A percentile compares a stretch with the other conserved stretches of the same genome.
These are phyloP conservation scores for Itoplectis maculator DNA, from an alignment of 2,888 invertebrate genomes.

Conservation along the genomic window DNA sequence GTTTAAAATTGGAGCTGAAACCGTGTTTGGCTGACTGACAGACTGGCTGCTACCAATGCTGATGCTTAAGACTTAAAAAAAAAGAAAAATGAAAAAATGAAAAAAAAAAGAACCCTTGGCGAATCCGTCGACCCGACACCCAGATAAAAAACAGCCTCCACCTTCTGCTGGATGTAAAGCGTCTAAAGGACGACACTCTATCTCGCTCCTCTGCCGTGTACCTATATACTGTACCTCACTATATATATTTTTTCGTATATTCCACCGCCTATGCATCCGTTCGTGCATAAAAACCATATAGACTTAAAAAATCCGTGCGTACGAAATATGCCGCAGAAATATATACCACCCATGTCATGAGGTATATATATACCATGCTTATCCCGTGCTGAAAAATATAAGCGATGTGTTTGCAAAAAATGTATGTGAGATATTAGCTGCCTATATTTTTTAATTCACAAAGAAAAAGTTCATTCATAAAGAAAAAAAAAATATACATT, in stretches of 20 bases:
- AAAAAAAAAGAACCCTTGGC: slow-evolving; percentile 25
- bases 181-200: slow-evolving; percentile 45
- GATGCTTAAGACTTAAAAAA: slow-evolving; percentile 56
- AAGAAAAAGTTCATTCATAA: too few species aligned
- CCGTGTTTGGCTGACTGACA: slow-evolving; percentile 61
- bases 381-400: too few species aligned
- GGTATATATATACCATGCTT: slow-evolving; percentile 26
- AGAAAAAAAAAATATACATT: too few species aligned
- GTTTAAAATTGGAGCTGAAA: slow-evolving; percentile 58
- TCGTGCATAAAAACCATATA: slow-evolving; percentile 27
- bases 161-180: slow-evolving; percentile 50
- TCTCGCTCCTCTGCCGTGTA: slow-evolving; percentile 42
- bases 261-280: slow-evolving; percentile 56
- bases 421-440: too few species aligned
- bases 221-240: slow-evolving; percentile 25
- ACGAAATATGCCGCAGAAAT: slow-evolving; percentile 14
- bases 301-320: slow-evolving; percentile 15
- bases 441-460: too few species aligned
- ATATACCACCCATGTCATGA: slow-evolving; percentile 23
- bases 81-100: slow-evolving; percentile 32
- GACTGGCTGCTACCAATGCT: slow-evolving; percentile 62
- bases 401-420: too few species aligned
- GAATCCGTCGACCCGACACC: slow-evolving; percentile 51
- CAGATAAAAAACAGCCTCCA: slow-evolving; percentile 28
- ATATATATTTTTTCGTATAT: slow-evolving; percentile 43